Evolutionary conservation across 2,113 vertebrate genomes (phyloP).

Genomic region (Marcusenius ussheri): DNA sequence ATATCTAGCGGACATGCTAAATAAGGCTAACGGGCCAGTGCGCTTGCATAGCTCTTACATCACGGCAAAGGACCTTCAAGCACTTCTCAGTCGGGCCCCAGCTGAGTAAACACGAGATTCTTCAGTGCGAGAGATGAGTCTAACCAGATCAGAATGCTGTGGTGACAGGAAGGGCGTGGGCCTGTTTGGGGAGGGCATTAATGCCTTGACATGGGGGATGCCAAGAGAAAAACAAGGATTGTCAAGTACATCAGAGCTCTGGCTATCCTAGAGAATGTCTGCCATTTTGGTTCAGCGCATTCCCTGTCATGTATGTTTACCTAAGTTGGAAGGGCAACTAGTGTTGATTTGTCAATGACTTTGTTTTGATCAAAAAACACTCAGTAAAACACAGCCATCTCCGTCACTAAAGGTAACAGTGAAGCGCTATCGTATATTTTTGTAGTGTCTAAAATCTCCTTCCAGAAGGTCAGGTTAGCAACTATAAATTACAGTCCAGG

Average conservation of each 20-base stretch:
- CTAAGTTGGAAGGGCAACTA: background rate
- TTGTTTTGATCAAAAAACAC: background rate
- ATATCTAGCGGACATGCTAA: constrained; percentile 52
- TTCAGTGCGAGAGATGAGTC: constrained; percentile 40
- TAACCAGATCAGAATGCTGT: constrained; percentile 56
- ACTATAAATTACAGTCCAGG: background rate
- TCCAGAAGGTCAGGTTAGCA: background rate
- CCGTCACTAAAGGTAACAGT: background rate
- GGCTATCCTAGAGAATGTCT: background rate
- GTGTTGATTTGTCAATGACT: background rate
- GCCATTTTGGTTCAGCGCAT: background rate
- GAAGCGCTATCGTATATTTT: background rate
- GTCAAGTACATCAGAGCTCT: background rate
- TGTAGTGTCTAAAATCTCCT: background rate
- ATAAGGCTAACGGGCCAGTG: constrained; percentile 54
- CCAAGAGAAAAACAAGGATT: background rate
- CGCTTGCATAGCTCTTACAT: constrained; percentile 48
- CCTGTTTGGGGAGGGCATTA: background rate
- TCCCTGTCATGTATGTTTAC: background rate
- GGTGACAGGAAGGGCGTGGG: background rate
- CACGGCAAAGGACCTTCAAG: constrained; percentile 50
- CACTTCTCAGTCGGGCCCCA: constrained; percentile 42
- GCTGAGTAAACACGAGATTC: constrained; percentile 61
- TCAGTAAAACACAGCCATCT: background rate
- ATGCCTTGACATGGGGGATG: background rate